Base-by-base conservation (phyloP, 1,140 invertebrate genomes). In the Papilio xuthus region DNA sequence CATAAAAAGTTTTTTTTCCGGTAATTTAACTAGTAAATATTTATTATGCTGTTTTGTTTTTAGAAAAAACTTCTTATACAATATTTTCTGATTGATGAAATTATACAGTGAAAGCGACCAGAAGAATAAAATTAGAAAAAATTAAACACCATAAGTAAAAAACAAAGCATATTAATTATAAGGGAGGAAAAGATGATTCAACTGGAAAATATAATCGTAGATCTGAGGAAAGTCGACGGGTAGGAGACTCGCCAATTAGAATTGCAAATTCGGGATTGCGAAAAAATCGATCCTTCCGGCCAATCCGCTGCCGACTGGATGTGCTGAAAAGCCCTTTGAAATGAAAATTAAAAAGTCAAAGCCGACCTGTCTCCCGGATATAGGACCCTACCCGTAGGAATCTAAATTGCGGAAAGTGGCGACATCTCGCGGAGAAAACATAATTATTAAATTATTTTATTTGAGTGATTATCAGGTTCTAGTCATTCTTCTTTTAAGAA, bases 231-330 rank as follows among this genome's bases (percentile, higher is more conserved):
- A 83, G 73, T 79, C 70, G 71, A 77, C n/a, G 67, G 84, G 77
- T 83, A 81, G 82, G 82, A 53, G 70, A 82, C 32, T 3, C 50
- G 44, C 74, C 80, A 86, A 89, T 88, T 86, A 85, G 86, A 89
- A 87, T 87, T 90, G 86, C 86, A 90, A 89, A 90, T 90, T 86
- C 77, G 78, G 78, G 83, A 87, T 85, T 82, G 79, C 85, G 76
- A 85, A 85, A 85, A 87, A 89, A 89, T 88, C 88, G 89, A 90
- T 90, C 89, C 82, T 90, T 89, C 89, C 89, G 87, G 88, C 84
- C 87, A 86, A 86, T 86, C 87, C 84, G 83, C 82, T 85, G 84
- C 84, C 84, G 83, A 78, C 82, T 81, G 67, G 71, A 80, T 79
- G 63, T 73, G n/a, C 47, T 50, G 74, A 81, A 83, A 79, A 83